phyloP scores from a whole-genome alignment of 2,888 invertebrate genomes.

The Halocaridina rubra region DNA sequence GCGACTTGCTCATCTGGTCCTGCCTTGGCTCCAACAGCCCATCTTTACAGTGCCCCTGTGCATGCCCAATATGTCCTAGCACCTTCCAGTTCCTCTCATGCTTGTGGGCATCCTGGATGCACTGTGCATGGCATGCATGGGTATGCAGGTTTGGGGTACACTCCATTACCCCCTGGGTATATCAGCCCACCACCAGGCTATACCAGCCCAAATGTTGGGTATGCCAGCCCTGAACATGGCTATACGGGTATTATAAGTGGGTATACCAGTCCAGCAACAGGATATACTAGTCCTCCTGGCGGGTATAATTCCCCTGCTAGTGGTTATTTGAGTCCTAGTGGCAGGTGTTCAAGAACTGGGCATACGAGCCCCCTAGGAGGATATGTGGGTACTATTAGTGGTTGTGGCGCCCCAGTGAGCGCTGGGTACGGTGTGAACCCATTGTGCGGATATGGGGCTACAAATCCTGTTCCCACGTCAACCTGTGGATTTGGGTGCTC shows the following conservation, averaged over 20 bases:
- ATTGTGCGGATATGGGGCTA: slow-evolving; percentile 6
- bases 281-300: slow-evolving; percentile 31
- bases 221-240: slow-evolving; percentile 23
- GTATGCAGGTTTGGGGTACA: slow-evolving; percentile 24
- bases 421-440: neutral
- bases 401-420: neutral
- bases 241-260: slow-evolving; percentile 17
- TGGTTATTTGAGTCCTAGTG: slow-evolving; percentile 38
- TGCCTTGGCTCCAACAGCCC: slow-evolving; percentile 21
- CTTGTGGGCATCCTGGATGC: slow-evolving; percentile 52
- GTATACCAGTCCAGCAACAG: slow-evolving; percentile 12
- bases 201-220: slow-evolving; percentile 35
- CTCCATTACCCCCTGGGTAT: slow-evolving; percentile 46
- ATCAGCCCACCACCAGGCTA: slow-evolving; percentile 55
- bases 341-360: neutral
- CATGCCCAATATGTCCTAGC: slow-evolving; percentile 31
- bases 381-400: slow-evolving; percentile 14
- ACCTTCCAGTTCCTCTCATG: slow-evolving; percentile 29
- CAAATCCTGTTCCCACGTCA: neutral
- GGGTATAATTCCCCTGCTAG: slow-evolving; percentile 49
- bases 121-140: slow-evolving; percentile 30
- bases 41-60: slow-evolving; percentile 36
- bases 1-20: slow-evolving; percentile 31
- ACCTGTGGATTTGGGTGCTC: slow-evolving; percentile 22
- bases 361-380: slow-evolving; percentile 28